Evolutionary conservation across 2,888 invertebrate genomes (phyloP).

Genomic region (Saturnia japonica): DNA sequence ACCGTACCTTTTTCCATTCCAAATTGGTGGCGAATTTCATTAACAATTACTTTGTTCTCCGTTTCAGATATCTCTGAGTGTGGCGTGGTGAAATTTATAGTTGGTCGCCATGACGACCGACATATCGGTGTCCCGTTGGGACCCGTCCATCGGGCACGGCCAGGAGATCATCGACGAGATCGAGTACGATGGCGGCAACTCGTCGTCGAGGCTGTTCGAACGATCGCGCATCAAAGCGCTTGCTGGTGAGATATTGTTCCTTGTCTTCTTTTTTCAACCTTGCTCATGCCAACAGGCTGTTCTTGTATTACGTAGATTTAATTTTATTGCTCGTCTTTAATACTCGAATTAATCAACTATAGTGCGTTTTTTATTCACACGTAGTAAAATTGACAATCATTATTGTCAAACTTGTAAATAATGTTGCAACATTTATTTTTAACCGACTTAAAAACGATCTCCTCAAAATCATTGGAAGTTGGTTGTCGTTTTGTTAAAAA

Average conservation of each 20-base stretch:
- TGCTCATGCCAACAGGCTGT: neutral
- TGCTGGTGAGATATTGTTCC: slow-evolving; percentile 86
- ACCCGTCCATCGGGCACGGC: slow-evolving; percentile 92
- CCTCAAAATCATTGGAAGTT: no score
- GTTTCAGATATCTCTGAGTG: slow-evolving; percentile 70
- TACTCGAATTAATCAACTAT: no score
- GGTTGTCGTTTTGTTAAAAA: no score
- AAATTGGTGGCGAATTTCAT: neutral
- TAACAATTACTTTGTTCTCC: slow-evolving; percentile 15
- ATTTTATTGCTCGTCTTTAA: neutral
- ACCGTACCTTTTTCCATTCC: neutral
- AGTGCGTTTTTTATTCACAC: no score
- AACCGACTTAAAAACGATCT: no score
- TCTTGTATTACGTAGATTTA: neutral
- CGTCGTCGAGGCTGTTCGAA: slow-evolving; percentile 99
- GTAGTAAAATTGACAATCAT: no score
- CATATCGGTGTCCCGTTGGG: slow-evolving; percentile 98
- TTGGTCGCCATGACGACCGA: slow-evolving; percentile 94
- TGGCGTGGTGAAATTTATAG: slow-evolving; percentile 71
- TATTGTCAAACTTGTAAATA: no score
- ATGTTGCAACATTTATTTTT: no score
- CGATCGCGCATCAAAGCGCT: slow-evolving; percentile 99
- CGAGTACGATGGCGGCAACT: slow-evolving; percentile 99
- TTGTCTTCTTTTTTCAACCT: neutral
- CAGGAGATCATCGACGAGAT: slow-evolving; percentile 98